A percentile compares a stretch with the other conserved stretches of the same genome.
Conservation (phyloP, 2,888 invertebrate genomes). For the Parochlus steinenii region DNA sequence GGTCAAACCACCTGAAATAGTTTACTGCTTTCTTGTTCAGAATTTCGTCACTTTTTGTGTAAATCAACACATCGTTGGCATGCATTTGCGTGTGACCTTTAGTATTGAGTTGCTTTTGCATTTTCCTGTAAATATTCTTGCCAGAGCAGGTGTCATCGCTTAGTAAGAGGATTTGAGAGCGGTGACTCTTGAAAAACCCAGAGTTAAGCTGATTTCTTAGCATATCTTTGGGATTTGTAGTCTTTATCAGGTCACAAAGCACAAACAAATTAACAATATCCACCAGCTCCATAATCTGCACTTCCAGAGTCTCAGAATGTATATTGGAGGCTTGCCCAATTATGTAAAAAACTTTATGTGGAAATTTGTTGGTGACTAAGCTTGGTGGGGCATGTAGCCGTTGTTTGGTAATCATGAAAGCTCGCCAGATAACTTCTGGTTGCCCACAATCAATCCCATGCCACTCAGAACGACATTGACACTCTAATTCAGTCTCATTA, state of each 20-base stretch:
- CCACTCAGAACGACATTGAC: constrained; percentile 42
- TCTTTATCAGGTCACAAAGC: constrained; percentile 25
- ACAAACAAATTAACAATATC: constrained; percentile 47
- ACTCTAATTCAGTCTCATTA: constrained; percentile 21
- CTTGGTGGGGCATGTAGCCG: constrained; percentile 22
- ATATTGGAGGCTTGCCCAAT: constrained; percentile 33
- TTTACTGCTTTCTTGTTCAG: constrained; percentile 42
- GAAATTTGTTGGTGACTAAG: constrained; percentile 14
- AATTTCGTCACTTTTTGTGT: constrained; percentile 40
- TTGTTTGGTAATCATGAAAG: constrained; percentile 38
- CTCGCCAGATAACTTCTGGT: constrained; percentile 48
- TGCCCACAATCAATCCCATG: constrained; percentile 48
- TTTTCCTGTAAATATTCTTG: constrained; percentile 16
- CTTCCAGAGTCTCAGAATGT: constrained; percentile 38
- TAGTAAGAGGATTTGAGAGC: constrained; percentile 35
- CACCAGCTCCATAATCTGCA: constrained; percentile 41
- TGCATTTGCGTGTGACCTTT: constrained; percentile 26
- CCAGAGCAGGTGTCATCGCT: constrained; percentile 22
- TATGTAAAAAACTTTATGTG: constrained; percentile 38
- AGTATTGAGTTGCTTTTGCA: constrained; percentile 27
- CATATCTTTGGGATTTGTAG: constrained; percentile 14
- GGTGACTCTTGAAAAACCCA: constrained; percentile 32
- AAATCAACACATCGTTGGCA: constrained; percentile 39
- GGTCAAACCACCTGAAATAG: constrained; percentile 49
- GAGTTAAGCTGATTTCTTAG: constrained; percentile 32